Base-by-base conservation (phyloP, 2,113 vertebrate species). In the Coptodon bakossiorum region DNA sequence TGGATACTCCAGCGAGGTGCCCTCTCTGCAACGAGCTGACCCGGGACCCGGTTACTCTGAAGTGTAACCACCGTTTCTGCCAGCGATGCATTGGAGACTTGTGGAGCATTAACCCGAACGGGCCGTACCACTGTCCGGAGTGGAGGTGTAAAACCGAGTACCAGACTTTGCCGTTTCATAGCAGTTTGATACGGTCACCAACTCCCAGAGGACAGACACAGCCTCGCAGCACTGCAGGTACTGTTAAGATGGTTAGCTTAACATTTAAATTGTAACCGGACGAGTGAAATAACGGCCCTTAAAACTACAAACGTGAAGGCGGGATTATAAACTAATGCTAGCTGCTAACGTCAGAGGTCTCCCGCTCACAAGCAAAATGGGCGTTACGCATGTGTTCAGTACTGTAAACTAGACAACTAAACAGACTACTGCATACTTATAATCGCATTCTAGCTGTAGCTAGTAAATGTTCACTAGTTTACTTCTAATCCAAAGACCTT, bases 61-160 rank as follows among this genome's bases (percentile, higher is more conserved):
- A 80, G 7, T 97, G 96, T 16, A 84, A 92, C 4, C 96, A 97
- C 87, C n/a, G 86, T 1, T 97, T 96, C 92, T 97, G 96, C 73
- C 87, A 63, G 7, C 80, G 88, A 5, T 97, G 96, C 16, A 94
- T 97, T 29, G 91, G 90, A 9, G 96, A 97, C 81, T 38, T 97
- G 17, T 97, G 96, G 96, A 96, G 96, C 29, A 3, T 83, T 1
- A 16, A 57, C 3, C 90, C 87, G 2, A 38, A 29, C 24, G 96
- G 96, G 56, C 96, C 96, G 5, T 96, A 93, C 91, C 89, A 90
- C 9, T 97, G 96, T 53, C 96, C 96, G 2, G 84, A 96, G 81
- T 96, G 93, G 83, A 92, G 53, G 87, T 96, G 95, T 34, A 91
- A 88, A 8, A 92, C 94, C 0, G 93, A 95, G 13, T 96, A 97